These are phyloP conservation scores for Neolamprologus tretocephalus DNA, from an alignment of 2,113 vertebrate genomes.

Conservation along the genomic window DNA sequence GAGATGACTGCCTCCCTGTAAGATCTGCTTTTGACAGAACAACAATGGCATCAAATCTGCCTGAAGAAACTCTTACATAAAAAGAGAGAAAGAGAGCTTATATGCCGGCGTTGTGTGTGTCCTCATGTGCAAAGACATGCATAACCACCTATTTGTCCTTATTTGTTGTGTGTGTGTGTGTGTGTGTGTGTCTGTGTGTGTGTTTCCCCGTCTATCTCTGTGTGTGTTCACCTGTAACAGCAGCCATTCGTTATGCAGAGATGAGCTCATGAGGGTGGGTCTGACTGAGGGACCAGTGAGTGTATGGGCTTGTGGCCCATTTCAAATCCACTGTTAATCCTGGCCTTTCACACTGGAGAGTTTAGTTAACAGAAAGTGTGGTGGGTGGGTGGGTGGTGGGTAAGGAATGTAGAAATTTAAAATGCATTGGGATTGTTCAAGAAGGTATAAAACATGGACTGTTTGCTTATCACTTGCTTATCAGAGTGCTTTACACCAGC, in stretches of 20 bases:
- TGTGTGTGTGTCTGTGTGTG: not conserved
- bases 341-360: conserved; percentile 46
- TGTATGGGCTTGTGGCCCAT: conserved; percentile 11
- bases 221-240: conserved; percentile 53
- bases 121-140: not conserved
- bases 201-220: not conserved
- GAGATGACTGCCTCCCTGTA: not conserved
- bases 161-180: conserved; percentile 19
- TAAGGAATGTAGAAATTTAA: not conserved
- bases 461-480: not conserved
- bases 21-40: conserved; percentile 24
- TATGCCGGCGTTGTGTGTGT: not conserved
- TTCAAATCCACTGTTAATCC: conserved; percentile 72
- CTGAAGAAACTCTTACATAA: conserved; percentile 15
- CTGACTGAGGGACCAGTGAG: conserved; percentile 13
- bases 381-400: conserved; percentile 25
- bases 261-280: conserved; percentile 57
- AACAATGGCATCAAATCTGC: conserved; percentile 45
- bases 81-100: conserved; percentile 4
- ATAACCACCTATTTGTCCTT: not conserved
- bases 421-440: not conserved
- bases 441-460: not conserved
- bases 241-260: conserved; percentile 36
- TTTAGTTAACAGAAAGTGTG: conserved; percentile 31
- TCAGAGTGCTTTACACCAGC: not conserved